Percentiles rank a stretch among this genome's conserved stretches.
phyloP scores from a whole-genome alignment of 2,113 vertebrate species.

The Toxostoma redivivum region DNA sequence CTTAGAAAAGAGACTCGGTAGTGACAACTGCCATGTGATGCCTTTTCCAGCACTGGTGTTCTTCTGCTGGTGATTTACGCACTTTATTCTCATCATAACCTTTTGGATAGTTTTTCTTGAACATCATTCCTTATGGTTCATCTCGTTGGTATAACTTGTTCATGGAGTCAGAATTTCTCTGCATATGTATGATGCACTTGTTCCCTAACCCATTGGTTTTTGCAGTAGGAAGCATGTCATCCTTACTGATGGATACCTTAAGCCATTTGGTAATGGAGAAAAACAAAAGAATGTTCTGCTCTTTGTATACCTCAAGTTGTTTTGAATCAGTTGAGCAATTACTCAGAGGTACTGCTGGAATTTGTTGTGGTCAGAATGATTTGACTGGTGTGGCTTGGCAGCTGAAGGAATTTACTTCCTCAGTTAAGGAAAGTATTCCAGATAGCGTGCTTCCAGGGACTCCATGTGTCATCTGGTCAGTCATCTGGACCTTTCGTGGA shows the following conservation, averaged over 20 bases:
- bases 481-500: neutral
- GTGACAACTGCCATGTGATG: neutral
- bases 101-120: neutral
- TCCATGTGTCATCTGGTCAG: accelerated
- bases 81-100: neutral
- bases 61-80: neutral
- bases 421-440: neutral
- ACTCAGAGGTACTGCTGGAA: neutral
- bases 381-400: neutral
- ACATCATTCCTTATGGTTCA: neutral
- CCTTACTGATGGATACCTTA: neutral
- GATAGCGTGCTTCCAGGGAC: neutral
- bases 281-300: neutral
- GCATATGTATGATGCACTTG: accelerated
- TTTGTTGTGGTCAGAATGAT: neutral
- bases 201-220: neutral
- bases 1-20: neutral
- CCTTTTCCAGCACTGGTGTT: neutral
- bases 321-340: neutral
- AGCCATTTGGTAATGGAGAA: neutral
- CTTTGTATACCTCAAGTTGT: neutral
- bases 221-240: neutral
- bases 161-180: neutral
- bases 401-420: neutral
- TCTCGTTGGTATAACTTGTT: neutral